Evolutionary conservation across 2,113 vertebrate genomes (phyloP), one percentile per base, ranked within the genome.

Genomic region (Mesembrinibis cayennensis): DNA sequence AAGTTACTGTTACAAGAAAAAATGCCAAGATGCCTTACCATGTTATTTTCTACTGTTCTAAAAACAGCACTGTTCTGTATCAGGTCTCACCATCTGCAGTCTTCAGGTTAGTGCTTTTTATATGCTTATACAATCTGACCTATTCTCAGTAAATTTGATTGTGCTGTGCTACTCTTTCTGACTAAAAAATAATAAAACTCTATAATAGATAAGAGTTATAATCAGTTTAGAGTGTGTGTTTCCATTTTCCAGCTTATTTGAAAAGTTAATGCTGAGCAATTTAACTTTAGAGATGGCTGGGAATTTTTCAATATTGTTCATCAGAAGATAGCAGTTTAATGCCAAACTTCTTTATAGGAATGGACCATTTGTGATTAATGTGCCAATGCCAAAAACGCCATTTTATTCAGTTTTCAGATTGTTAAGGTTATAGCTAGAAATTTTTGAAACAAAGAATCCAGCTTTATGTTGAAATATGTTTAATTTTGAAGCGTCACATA

Each of bases 61-160:
- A 97, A 96, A 93, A 79, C 93, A 80, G 96, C 84, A 44, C 49
- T 97, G 30, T 95, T 96, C 74, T 97, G 96, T 93, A 94, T 97
- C 95, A 96, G 90, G 45, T 87, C 93, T 96, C 96, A 96, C 7
- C 95, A 94, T 94, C 96, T 96, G 52, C 95, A 96, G 16, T 93
- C 95, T 93, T 95, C 96, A 97, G 96, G 96, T 97, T 93, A 91
- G 96, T 97, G 53, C 40, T 82, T 91, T 94, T 91, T 93, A 26
- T 94, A 49, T 95, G 23, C 55, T 94, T 93, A 52, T 77, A 30
- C n/a, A 61, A 40, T 76, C 49, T 82, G 78, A 87, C 10, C 26
- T 94, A 18, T 69, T 91, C 70, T 58, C 58, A 45, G 66, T 80
- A 59, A 93, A 73, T 79, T 23, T 82, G n/a, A 26, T 25, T 85